Conservation (phyloP, 2,888 invertebrate genomes). For the Acrobasis consociella region DNA sequence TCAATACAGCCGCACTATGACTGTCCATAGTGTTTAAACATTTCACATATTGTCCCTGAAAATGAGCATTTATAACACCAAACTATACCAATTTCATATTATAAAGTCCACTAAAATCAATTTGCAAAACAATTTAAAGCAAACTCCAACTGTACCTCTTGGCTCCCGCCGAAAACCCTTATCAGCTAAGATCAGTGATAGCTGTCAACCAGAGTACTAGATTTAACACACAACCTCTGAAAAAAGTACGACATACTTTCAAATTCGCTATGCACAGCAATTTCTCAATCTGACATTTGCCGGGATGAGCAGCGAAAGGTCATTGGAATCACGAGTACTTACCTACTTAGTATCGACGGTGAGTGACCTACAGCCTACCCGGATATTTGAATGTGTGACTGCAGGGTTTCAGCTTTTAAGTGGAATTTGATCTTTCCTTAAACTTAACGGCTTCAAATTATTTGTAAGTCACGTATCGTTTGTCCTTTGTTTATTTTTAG, state of each 20-base stretch:
- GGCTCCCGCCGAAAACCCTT: too few relatives aligned
- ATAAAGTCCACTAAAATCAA: too few relatives aligned
- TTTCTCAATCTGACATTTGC: conserved; percentile 71
- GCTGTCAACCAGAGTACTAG: background rate
- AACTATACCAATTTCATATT: too few relatives aligned
- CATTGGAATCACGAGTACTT: conserved; percentile 38
- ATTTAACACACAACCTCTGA: conserved; percentile 12
- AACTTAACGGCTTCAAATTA: conserved; percentile 2
- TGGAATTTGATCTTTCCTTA: conserved; percentile 11
- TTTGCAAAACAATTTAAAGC: too few relatives aligned
- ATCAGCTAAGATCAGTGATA: background rate
- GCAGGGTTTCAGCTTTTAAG: background rate
- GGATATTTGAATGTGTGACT: conserved; percentile 23
- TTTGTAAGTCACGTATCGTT: conserved; percentile 2
- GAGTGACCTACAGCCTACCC: conserved; percentile 33
- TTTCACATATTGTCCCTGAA: too few relatives aligned
- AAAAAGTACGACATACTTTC: conserved; percentile 32
- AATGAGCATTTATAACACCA: too few relatives aligned
- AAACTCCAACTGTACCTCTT: too few relatives aligned
- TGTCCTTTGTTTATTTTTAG: conserved; percentile 8
- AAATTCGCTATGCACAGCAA: conserved; percentile 44
- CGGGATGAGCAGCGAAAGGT: conserved; percentile 59
- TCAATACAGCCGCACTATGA: too few relatives aligned
- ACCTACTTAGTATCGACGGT: conserved; percentile 30
- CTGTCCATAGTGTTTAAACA: too few relatives aligned